Evolutionary conservation across 2,797 vertebrate genomes (phyloP), one percentile per base, ranked within the genome.

Genomic region (Sebastes minor): DNA sequence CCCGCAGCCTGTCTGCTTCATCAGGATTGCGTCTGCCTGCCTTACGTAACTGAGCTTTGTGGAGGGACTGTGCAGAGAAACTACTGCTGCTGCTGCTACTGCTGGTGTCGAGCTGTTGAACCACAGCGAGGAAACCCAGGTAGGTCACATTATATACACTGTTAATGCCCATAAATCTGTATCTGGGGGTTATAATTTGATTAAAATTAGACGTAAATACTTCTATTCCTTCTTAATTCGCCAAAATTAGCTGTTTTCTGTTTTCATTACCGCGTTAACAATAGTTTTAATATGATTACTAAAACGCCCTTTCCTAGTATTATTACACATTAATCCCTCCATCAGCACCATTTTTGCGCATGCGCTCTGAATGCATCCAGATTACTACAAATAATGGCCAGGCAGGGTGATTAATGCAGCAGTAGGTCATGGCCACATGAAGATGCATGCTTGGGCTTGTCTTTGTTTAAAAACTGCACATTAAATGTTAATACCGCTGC

Each of bases 331-430:
- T 87, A 89, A 91, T 82, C 71, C 84, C 23, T 64, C 82, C 71
- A 81, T 82, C 61, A 62, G 71, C 78, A 52, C 57, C 75, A 76
- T n/a, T 78, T 78, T 9, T 83, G 91, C 93, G 95, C 94, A 94
- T 94, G 94, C 94, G 93, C 81, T 49, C 16, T 68, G 30, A 16
- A 27, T 59, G 62, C 32, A 74, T 72, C 71, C 85, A 89, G 81
- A 89, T 92, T 86, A 88, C 62, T 81, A 83, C 71, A 87, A 78
- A 82, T 84, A 87, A 86, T 75, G 78, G 63, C 67, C 74, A 71
- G 71, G 3, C 69, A 16, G 76, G 46, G 59, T 82, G 85, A 88
- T 89, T 76, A 83, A 87, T 78, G 71, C 61, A 62, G 38, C 74
- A 30, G 63, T 3, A 46, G 76, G 72, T 83, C 81, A 69, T 52